Evolutionary conservation across 2,888 invertebrate species (phyloP).

Genomic region (Drosophila mulleri): DNA sequence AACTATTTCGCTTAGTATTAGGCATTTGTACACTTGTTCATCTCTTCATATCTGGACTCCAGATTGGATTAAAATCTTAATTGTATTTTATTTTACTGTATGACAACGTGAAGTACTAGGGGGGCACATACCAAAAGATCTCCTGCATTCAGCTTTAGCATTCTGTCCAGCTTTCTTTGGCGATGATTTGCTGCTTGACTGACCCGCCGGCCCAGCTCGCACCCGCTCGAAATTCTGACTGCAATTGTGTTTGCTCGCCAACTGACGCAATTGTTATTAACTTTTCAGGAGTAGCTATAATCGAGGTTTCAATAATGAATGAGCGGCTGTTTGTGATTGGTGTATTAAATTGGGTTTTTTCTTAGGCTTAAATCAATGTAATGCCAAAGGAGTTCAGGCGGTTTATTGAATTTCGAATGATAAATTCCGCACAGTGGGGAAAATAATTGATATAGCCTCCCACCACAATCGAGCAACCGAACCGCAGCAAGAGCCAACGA

Average conservation of each 20-base stretch:
- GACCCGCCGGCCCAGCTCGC: conserved; percentile 43
- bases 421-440: conserved; percentile 33
- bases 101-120: background rate
- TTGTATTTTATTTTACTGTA: no score
- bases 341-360: conserved; percentile 30
- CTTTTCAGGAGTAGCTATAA: conserved; percentile 7
- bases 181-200: conserved; percentile 3
- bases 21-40: no score
- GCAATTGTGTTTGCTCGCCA: conserved; percentile 23
- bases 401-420: conserved; percentile 33
- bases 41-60: no score
- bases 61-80: no score
- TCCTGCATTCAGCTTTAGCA: conserved; percentile 69
- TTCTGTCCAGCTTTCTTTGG: conserved; percentile 36
- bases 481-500: conserved; percentile 5
- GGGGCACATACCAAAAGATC: conserved; percentile 74
- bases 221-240: conserved; percentile 24
- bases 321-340: conserved; percentile 10
- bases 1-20: no score
- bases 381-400: conserved; percentile 6
- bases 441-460: conserved; percentile 38
- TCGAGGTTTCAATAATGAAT: conserved; percentile 45
- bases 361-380: conserved; percentile 37
- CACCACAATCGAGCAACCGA: background rate
- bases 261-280: conserved; percentile 18